Conservation (phyloP, 2,888 invertebrate species). For the Auanema freiburgensis region DNA sequence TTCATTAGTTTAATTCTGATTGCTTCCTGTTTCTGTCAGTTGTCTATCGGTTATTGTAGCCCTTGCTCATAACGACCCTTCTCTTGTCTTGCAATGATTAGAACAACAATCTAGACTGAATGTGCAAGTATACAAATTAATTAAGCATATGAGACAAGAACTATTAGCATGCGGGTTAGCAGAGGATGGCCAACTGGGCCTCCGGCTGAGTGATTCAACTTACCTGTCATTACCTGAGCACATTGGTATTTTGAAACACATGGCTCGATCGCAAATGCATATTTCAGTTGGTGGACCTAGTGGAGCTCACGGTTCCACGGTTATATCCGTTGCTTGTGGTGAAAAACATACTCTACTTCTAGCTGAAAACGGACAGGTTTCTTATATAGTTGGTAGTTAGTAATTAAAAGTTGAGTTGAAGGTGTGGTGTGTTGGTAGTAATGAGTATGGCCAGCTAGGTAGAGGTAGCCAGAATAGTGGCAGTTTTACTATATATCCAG, state of each 20-base stretch:
- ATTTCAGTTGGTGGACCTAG: conserved; percentile 44
- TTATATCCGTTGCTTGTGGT: conserved; percentile 45
- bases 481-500: conserved; percentile 52
- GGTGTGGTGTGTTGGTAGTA: conserved; percentile 54
- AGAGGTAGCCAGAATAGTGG: conserved; percentile 36
- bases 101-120: no score
- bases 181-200: conserved; percentile 49
- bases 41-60: no score
- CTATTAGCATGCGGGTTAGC: conserved; percentile 46
- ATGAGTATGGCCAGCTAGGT: conserved; percentile 39
- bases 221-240: conserved; percentile 35
- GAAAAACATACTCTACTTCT: conserved; percentile 53
- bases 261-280: neutral
- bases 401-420: neutral
- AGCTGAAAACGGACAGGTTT: conserved; percentile 44
- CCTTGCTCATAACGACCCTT: no score
- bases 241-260: conserved; percentile 31
- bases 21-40: no score
- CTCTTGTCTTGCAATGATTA: no score
- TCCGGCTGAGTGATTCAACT: conserved; percentile 24
- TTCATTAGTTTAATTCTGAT: no score
- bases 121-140: neutral
- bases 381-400: no score
- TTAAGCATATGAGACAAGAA: conserved; percentile 35
- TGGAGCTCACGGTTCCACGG: conserved; percentile 33